Conservation (phyloP, 2,113 vertebrate genomes). For the Larimichthys crocea region DNA sequence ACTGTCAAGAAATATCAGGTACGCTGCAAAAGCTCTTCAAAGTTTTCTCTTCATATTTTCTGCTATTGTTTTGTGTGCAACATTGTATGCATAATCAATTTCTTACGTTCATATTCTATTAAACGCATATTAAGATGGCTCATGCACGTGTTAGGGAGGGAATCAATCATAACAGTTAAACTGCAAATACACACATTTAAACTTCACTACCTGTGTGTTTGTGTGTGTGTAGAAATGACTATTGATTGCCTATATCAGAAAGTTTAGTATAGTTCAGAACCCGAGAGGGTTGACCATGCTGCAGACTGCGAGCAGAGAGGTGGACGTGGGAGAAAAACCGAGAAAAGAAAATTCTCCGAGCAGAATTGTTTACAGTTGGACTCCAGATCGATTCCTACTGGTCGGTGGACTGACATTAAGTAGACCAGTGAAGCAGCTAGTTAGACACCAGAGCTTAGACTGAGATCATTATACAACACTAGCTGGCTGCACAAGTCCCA, state of each 20-base stretch:
- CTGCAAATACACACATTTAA: background rate
- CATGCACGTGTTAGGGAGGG: background rate
- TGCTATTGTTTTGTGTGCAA: background rate
- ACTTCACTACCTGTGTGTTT: background rate
- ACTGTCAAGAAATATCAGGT: constrained; percentile 21
- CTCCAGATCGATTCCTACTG: constrained; percentile 59
- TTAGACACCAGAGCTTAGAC: constrained; percentile 60
- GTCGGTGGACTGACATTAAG: constrained; percentile 62
- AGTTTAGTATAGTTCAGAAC: constrained; percentile 1
- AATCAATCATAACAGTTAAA: background rate
- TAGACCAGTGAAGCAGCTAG: constrained; percentile 75
- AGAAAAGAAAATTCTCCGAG: constrained; percentile 35
- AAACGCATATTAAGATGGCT: background rate
- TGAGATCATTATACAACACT: constrained; percentile 53
- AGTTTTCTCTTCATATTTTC: background rate
- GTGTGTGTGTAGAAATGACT: constrained; percentile 4
- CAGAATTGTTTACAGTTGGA: constrained; percentile 55
- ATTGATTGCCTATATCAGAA: constrained; percentile 9
- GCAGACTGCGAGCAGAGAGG: constrained; percentile 12
- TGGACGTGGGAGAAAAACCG: constrained; percentile 27
- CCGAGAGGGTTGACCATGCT: background rate
- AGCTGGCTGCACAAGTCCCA: constrained; percentile 16
- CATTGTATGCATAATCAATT: background rate
- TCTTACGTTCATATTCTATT: background rate
- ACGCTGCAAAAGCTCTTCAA: background rate